Conservation (phyloP, 2,888 invertebrate genomes). For the Isotomurus palustris region DNA sequence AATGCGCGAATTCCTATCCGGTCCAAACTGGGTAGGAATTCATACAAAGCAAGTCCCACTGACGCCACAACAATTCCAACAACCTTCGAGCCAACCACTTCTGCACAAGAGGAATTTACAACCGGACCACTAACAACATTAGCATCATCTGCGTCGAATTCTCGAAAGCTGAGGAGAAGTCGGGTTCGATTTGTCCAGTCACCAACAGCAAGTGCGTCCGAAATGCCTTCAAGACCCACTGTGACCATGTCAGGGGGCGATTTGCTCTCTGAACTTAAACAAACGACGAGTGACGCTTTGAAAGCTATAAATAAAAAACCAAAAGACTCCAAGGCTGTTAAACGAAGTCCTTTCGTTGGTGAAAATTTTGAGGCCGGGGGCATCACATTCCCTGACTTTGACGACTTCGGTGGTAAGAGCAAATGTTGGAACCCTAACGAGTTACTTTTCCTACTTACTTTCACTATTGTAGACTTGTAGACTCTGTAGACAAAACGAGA, state of each 20-base stretch:
- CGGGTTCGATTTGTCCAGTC: slow-evolving; percentile 2
- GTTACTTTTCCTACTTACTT: neutral
- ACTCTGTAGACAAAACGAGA: too few species aligned
- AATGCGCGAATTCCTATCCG: neutral
- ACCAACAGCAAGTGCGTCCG: neutral
- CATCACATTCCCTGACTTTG: slow-evolving; percentile 46
- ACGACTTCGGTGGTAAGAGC: slow-evolving; percentile 46
- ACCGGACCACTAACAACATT: slow-evolving; percentile 2
- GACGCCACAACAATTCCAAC: neutral
- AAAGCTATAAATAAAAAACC: slow-evolving; percentile 30
- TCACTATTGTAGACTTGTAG: neutral
- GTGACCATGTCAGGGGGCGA: slow-evolving; percentile 8
- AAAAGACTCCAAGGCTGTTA: slow-evolving; percentile 45
- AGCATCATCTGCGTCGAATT: slow-evolving; percentile 5
- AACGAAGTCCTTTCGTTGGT: slow-evolving; percentile 42
- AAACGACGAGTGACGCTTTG: slow-evolving; percentile 9
- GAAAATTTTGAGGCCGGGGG: slow-evolving; percentile 40
- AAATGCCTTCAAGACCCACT: too few species aligned
- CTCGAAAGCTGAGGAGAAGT: neutral
- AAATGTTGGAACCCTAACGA: slow-evolving; percentile 4
- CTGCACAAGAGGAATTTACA: too few species aligned
- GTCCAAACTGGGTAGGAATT: neutral
- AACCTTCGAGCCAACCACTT: slow-evolving; percentile 3
- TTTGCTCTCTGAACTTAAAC: slow-evolving; percentile 11
- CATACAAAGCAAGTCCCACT: neutral